Conservation (phyloP, 92 coral and sea anemone genomes). For the Zoanthus solanderi region DNA sequence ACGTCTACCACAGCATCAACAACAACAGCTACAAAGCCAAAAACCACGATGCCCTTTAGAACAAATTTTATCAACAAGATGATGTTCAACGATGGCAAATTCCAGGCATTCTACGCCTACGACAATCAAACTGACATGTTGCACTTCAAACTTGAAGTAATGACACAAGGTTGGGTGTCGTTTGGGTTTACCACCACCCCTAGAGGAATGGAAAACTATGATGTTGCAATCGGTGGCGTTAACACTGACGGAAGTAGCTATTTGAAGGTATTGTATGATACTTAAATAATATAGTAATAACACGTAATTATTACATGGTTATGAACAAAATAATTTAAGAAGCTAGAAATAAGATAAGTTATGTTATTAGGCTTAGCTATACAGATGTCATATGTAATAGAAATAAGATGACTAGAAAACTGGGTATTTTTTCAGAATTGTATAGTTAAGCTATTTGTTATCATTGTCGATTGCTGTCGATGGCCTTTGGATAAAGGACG, state of each 20-base stretch:
- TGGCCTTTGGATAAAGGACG: too few species aligned
- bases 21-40: background rate
- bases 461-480: too few species aligned
- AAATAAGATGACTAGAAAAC: too few species aligned
- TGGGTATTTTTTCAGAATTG: too few species aligned
- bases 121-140: constrained; percentile 24
- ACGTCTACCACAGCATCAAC: background rate
- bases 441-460: too few species aligned
- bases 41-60: background rate
- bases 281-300: too few species aligned
- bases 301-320: too few species aligned
- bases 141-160: constrained; percentile 33
- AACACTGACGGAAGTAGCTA: background rate
- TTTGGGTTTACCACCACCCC: constrained; percentile 42
- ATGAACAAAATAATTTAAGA: too few species aligned
- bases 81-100: background rate
- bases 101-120: constrained; percentile 5
- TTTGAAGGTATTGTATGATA: background rate
- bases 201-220: constrained; percentile 16
- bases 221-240: constrained; percentile 35
- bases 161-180: constrained; percentile 43
- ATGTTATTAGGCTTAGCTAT: too few species aligned
- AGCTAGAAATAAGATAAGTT: too few species aligned
- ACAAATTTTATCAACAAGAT: background rate
- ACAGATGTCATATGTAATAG: too few species aligned